Evolutionary conservation across 2,113 vertebrate genomes (phyloP).

Genomic region (Eptesicus fuscus): DNA sequence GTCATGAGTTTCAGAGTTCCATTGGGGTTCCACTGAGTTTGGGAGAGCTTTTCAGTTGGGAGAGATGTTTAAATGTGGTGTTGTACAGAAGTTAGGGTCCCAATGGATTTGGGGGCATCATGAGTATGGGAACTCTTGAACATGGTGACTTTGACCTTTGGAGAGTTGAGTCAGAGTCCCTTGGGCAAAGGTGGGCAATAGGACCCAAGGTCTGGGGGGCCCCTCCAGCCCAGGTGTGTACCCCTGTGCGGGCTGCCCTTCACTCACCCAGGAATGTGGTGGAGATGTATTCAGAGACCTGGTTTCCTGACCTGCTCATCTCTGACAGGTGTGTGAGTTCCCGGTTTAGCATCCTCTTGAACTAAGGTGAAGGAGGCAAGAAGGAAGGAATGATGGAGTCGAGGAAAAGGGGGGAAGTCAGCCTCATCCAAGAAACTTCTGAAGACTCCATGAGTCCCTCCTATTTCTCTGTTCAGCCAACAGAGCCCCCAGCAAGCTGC

Average conservation of each 20-base stretch:
- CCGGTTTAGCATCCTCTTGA: constrained; percentile 96
- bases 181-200: neutral
- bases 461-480: neutral
- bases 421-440: neutral
- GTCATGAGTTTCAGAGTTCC: neutral
- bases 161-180: neutral
- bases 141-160: neutral
- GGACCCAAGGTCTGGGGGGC: neutral
- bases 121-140: neutral
- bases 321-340: constrained; percentile 95
- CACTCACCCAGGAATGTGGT: constrained; percentile 90
- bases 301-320: constrained; percentile 96
- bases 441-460: neutral
- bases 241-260: neutral
- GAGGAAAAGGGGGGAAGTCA: neutral
- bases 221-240: neutral
- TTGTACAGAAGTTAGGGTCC: neutral
- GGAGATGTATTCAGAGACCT: constrained; percentile 97
- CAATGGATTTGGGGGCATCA: neutral
- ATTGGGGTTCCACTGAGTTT: neutral
- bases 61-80: neutral
- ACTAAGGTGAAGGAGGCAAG: constrained; percentile 65
- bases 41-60: neutral
- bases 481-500: neutral
- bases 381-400: neutral